Percentiles rank a stretch among this genome's conserved stretches.
Evolutionary conservation across 1,140 invertebrate genomes (phyloP).

Genomic region (Drosophila aff.): DNA sequence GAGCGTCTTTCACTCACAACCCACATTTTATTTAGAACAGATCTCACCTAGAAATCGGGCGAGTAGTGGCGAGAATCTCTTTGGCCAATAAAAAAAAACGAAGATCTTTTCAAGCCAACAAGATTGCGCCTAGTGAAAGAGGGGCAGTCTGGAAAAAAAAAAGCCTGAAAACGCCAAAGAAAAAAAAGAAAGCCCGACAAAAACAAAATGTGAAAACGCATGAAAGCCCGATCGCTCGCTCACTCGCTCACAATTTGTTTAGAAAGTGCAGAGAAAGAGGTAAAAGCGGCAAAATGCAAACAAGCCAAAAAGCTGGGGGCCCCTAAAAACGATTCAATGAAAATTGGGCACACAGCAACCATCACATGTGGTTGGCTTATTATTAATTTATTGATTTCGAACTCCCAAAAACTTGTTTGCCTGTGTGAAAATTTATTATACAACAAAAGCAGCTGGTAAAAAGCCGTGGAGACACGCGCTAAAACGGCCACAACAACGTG

Average conservation of each 20-base stretch:
- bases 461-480: slow-evolving; percentile 58
- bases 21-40: slow-evolving; percentile 82
- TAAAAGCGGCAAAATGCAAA: slow-evolving; percentile 85
- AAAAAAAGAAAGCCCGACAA: slow-evolving; percentile 80
- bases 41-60: slow-evolving; percentile 64
- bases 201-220: slow-evolving; percentile 84
- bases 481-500: slow-evolving; percentile 58
- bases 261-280: slow-evolving; percentile 84
- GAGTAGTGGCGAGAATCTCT: slow-evolving; percentile 63
- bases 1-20: slow-evolving; percentile 66
- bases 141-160: slow-evolving; percentile 6
- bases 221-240: slow-evolving; percentile 68
- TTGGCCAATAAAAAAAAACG: slow-evolving; percentile 75
- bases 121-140: slow-evolving; percentile 71
- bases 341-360: slow-evolving; percentile 68
- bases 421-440: slow-evolving; percentile 70
- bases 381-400: slow-evolving; percentile 80
- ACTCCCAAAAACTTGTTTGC: slow-evolving; percentile 47
- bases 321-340: slow-evolving; percentile 52
- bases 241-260: slow-evolving; percentile 77
- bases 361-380: slow-evolving; percentile 30
- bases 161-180: slow-evolving; percentile 10
- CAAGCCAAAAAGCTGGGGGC: slow-evolving; percentile 66
- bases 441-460: slow-evolving; percentile 60
- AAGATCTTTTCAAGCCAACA: slow-evolving; percentile 70